These are phyloP conservation scores for Haemorhous mexicanus DNA, from an alignment of 2,113 vertebrate species.

Conservation along the genomic window DNA sequence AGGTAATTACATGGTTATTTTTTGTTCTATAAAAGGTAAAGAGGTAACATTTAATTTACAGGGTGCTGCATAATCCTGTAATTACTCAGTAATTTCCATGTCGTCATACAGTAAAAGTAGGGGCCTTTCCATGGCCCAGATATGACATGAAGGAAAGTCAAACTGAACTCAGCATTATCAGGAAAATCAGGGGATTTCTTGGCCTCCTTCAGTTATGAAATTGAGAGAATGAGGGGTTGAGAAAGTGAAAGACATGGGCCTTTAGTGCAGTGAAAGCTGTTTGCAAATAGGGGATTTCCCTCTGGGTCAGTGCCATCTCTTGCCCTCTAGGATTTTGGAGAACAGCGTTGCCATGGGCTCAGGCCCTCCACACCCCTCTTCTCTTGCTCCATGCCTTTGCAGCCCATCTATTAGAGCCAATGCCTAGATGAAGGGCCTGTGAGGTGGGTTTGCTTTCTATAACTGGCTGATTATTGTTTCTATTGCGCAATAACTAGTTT, in stretches of 20 bases:
- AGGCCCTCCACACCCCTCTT: neutral
- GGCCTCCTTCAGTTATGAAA: neutral
- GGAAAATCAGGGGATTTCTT: neutral
- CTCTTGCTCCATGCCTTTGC: neutral
- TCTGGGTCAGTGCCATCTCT: neutral
- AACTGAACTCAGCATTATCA: neutral
- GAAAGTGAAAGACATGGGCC: neutral
- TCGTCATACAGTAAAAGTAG: conserved; percentile 54
- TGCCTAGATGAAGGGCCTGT: neutral
- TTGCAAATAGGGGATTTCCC: neutral
- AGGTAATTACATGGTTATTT: conserved; percentile 75
- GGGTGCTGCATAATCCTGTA: conserved; percentile 74
- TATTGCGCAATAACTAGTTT: neutral
- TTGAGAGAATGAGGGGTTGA: neutral
- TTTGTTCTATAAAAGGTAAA: conserved; percentile 75
- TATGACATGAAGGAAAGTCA: conserved; percentile 50
- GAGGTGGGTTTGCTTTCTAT: neutral
- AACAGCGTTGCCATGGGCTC: neutral
- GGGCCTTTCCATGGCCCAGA: conserved; percentile 43
- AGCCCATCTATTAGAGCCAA: neutral
- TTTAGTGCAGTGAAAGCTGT: neutral
- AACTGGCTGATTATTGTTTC: neutral
- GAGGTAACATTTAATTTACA: conserved; percentile 76
- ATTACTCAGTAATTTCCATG: conserved; percentile 68
- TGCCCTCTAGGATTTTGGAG: neutral